phyloP scores from a whole-genome alignment of 1,140 invertebrate genomes.

The Uloborus diversus region DNA sequence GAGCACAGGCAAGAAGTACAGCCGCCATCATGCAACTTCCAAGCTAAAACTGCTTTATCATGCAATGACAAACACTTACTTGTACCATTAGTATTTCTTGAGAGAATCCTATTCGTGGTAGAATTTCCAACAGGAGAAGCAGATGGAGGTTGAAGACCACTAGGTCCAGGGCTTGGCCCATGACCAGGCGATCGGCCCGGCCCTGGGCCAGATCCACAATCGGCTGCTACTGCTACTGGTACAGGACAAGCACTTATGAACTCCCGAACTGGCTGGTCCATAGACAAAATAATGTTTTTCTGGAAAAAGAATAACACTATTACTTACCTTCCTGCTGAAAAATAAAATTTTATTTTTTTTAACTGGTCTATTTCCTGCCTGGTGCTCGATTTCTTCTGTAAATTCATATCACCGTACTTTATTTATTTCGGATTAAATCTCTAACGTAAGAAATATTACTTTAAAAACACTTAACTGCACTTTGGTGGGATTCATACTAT shows the following conservation, averaged over 20 bases:
- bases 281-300: slow-evolving; percentile 52
- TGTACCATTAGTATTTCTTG: slow-evolving; percentile 56
- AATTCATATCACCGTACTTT: too few relatives aligned
- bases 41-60: slow-evolving; percentile 52
- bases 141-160: slow-evolving; percentile 4
- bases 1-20: slow-evolving; percentile 23
- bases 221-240: slow-evolving; percentile 41
- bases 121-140: not conserved
- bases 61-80: slow-evolving; percentile 50
- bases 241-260: slow-evolving; percentile 57
- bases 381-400: too few relatives aligned
- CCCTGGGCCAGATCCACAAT: slow-evolving; percentile 26
- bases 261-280: slow-evolving; percentile 59
- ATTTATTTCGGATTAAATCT: too few relatives aligned
- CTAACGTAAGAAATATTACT: too few relatives aligned
- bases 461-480: too few relatives aligned
- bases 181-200: slow-evolving; percentile 41
- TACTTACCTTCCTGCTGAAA: too few relatives aligned
- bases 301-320: slow-evolving; percentile 10
- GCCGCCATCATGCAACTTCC: slow-evolving; percentile 18
- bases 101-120: slow-evolving; percentile 29
- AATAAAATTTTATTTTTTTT: too few relatives aligned
- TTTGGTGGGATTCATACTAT: too few relatives aligned
- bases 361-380: too few relatives aligned
- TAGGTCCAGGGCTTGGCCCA: slow-evolving; percentile 38